phyloP scores from a whole-genome alignment of 1,140 invertebrate genomes.

The Drosophila lowei region DNA sequence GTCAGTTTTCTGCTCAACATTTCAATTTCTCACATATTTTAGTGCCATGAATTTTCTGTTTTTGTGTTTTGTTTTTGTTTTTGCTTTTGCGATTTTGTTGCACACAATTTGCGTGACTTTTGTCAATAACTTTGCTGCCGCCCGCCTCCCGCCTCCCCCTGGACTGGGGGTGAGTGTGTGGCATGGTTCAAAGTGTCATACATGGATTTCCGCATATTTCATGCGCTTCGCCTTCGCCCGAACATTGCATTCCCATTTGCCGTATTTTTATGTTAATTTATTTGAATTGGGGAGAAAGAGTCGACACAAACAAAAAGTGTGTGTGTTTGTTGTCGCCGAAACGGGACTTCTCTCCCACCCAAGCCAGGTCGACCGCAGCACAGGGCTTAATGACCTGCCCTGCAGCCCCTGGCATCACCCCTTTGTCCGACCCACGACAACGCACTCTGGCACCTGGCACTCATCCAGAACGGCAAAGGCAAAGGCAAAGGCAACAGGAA shows the following conservation, averaged over 20 bases:
- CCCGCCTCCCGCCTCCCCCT: too few relatives aligned
- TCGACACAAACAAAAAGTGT: conserved; percentile 24
- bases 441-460: conserved; percentile 59
- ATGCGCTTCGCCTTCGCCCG: conserved; percentile 14
- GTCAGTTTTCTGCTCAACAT: conserved; percentile 64
- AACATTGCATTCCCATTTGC: conserved; percentile 60
- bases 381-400: conserved; percentile 58
- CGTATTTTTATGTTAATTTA: conserved; percentile 79
- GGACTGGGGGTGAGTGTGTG: background rate
- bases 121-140: conserved; percentile 68
- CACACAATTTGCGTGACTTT: conserved; percentile 77
- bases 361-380: conserved; percentile 45
- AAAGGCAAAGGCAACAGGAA: too few relatives aligned
- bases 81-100: conserved; percentile 39
- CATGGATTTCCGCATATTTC: conserved; percentile 75
- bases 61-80: conserved; percentile 25
- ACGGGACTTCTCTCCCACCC: conserved; percentile 56
- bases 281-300: conserved; percentile 58
- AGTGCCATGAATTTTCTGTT: conserved; percentile 48
- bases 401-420: conserved; percentile 2
- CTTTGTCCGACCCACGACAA: conserved; percentile 41
- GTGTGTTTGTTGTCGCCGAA: conserved; percentile 50
- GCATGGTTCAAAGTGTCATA: conserved; percentile 56
- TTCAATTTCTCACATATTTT: conserved; percentile 73
- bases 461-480: conserved; percentile 63